These are phyloP conservation scores for Lineus longissimus DNA, from an alignment of 1,140 invertebrate species.

Conservation along the genomic window DNA sequence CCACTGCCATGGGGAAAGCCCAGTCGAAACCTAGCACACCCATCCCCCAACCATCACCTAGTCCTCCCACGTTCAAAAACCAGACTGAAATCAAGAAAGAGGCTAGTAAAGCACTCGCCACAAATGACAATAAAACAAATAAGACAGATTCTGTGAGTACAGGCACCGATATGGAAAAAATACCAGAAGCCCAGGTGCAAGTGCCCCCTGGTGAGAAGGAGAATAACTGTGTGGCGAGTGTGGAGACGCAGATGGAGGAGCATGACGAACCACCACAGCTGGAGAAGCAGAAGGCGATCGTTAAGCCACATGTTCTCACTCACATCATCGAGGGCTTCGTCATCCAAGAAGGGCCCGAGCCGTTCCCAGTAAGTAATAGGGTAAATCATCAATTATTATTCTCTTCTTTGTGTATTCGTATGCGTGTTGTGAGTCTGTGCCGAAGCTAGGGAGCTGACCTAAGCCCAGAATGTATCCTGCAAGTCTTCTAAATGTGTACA, in stretches of 20 bases:
- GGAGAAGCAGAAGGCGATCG: constrained; percentile 62
- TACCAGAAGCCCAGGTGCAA: constrained; percentile 12
- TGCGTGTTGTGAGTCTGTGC: too few species aligned
- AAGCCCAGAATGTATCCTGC: too few species aligned
- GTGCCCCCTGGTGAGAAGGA: constrained; percentile 19
- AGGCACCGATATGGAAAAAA: background rate
- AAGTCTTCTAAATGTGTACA: too few species aligned
- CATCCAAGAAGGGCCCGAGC: constrained; percentile 76
- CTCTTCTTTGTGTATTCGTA: constrained; percentile 13
- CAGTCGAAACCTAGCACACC: constrained; percentile 27
- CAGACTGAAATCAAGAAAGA: constrained; percentile 37
- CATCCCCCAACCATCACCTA: constrained; percentile 15
- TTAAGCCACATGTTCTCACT: constrained; percentile 91
- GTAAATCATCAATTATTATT: constrained; percentile 9
- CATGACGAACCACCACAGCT: constrained; percentile 19
- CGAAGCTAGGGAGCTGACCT: too few species aligned
- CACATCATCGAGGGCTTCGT: constrained; percentile 96
- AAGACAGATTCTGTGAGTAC: too few species aligned
- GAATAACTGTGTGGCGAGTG: constrained; percentile 10
- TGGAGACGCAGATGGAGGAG: constrained; percentile 17
- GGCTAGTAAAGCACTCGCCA: constrained; percentile 16
- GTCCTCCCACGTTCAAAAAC: constrained; percentile 24
- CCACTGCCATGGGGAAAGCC: constrained; percentile 38
- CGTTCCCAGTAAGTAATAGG: constrained; percentile 73
- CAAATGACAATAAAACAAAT: too few species aligned